Evolutionary conservation across 2,113 vertebrate species (phyloP).

Genomic region (Melierax canorus): DNA sequence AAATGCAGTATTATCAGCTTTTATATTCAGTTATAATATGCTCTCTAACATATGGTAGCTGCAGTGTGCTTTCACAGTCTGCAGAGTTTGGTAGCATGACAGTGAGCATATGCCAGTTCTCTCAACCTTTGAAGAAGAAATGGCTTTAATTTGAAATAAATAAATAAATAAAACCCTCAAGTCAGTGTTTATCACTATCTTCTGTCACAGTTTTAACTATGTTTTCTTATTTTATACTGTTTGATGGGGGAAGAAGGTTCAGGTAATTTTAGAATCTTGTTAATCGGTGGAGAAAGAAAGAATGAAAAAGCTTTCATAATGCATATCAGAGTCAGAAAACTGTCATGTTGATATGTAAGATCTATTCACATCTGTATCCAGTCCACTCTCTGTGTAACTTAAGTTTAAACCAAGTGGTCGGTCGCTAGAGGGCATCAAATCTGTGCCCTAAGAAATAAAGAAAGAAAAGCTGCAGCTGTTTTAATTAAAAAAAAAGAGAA

Average conservation of each 20-base stretch:
- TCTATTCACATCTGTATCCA: not conserved
- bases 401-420: not conserved
- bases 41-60: not conserved
- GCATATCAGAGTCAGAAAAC: not conserved
- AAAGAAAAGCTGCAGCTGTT: not conserved
- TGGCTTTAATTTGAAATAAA: slow-evolving; percentile 10
- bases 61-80: slow-evolving; percentile 11
- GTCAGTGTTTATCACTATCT: not conserved
- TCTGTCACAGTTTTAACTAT: not conserved
- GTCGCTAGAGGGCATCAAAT: slow-evolving; percentile 33
- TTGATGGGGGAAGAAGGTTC: not conserved
- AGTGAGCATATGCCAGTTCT: slow-evolving; percentile 13
- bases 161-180: not conserved
- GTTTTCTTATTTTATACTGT: not conserved
- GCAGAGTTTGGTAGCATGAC: not conserved
- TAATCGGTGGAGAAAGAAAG: not conserved
- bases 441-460: slow-evolving; percentile 4
- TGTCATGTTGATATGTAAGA: not conserved
- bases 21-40: not conserved
- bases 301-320: not conserved
- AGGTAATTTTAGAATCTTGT: not conserved
- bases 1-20: not conserved
- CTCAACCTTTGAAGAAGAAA: slow-evolving; percentile 20
- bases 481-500: not conserved
- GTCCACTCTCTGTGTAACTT: not conserved